Percentiles rank a stretch among this genome's conserved stretches.
Conservation (phyloP, 2,797 vertebrate genomes). For the Rhynchotus rufescens region DNA sequence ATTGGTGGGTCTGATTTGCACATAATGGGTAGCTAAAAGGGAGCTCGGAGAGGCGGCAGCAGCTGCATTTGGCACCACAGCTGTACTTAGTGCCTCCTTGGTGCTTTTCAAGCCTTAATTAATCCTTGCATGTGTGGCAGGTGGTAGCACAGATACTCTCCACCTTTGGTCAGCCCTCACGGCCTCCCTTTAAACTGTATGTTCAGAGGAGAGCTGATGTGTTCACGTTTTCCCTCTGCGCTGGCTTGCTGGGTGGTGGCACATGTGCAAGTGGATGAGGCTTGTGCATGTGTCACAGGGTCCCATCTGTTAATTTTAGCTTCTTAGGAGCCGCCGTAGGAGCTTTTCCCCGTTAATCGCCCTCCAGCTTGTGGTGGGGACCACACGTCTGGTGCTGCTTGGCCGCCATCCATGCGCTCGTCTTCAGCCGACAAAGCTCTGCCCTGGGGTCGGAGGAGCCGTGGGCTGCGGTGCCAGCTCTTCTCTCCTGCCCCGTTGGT, state of each 20-base stretch:
- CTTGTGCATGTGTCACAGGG: neutral
- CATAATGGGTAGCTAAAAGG: neutral
- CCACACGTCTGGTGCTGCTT: neutral
- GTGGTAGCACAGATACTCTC: neutral
- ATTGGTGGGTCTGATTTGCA: conserved; percentile 13
- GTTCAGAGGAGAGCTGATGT: neutral
- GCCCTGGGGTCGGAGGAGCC: neutral
- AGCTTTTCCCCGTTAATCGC: neutral
- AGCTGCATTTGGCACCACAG: neutral
- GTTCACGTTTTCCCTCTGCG: neutral
- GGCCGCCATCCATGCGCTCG: neutral
- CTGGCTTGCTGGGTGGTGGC: neutral
- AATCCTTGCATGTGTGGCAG: neutral
- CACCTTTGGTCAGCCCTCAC: neutral
- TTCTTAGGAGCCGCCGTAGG: neutral
- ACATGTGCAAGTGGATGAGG: neutral
- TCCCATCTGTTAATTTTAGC: neutral
- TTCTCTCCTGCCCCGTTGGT: neutral
- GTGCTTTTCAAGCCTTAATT: conserved; percentile 14
- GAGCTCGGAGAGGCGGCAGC: neutral
- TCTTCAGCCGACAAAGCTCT: neutral
- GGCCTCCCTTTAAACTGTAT: neutral
- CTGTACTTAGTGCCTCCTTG: conserved; percentile 12
- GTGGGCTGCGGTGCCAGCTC: neutral
- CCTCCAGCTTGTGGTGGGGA: neutral